phyloP scores from a whole-genome alignment of 2,888 invertebrate genomes.

The Chaetogeoica ovagalla region DNA sequence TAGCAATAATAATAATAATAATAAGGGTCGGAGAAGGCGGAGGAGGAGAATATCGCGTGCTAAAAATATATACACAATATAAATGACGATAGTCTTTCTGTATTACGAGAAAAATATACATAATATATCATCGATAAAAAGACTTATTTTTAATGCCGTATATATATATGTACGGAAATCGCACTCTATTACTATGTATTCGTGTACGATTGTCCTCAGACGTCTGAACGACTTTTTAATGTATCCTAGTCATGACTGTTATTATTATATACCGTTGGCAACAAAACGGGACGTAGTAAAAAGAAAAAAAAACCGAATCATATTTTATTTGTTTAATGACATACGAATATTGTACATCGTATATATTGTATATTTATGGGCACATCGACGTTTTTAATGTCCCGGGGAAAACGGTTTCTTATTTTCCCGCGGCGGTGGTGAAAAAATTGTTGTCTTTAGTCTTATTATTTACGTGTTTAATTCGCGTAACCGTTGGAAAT shows the following conservation, averaged over 20 bases:
- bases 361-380: neutral
- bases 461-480: neutral
- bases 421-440: neutral
- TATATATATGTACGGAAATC: constrained; percentile 19
- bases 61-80: neutral
- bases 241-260: constrained; percentile 41
- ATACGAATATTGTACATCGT: neutral
- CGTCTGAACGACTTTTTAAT: constrained; percentile 43
- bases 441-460: constrained; percentile 9
- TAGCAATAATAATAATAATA: neutral
- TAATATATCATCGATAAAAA: constrained; percentile 33
- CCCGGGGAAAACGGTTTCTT: neutral
- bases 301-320: constrained; percentile 45
- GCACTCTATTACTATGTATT: neutral
- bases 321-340: constrained; percentile 40
- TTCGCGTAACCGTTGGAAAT: neutral
- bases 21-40: neutral
- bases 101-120: neutral
- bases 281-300: constrained; percentile 35
- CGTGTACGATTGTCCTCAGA: constrained; percentile 29
- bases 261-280: constrained; percentile 23
- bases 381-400: constrained; percentile 13
- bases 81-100: neutral
- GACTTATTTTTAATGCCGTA: neutral
- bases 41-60: constrained; percentile 30